Base-by-base conservation (phyloP, 2,113 vertebrate species). In the Tachysurus vachellii region DNA sequence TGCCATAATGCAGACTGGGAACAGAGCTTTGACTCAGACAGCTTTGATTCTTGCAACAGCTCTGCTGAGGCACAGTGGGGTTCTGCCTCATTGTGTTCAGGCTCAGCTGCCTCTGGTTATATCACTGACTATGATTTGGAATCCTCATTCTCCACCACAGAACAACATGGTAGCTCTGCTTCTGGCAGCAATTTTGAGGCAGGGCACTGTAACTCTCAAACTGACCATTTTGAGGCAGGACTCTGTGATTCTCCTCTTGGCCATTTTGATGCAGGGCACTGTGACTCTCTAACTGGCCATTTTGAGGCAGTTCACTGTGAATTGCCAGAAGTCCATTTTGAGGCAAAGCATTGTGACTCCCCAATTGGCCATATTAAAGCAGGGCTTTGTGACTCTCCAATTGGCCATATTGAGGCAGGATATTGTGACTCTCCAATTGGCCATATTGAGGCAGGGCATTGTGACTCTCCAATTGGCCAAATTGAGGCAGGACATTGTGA, bases 1-100 rank as follows among this genome's bases (percentile, higher is more conserved):
- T 82, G 54, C 73, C 26, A 70, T 47, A 81, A 73, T 0, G 26
- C 83, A 17, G 85, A 89, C 28, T 83, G 88, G 87, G 88, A 91
- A 11, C 10, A 28, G 28, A 88, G 79, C 83, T 90, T 86, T 0
- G 91, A 89, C 70, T 90, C 88, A 0, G 0, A 54, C 14, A 61
- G 71, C 36, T 36, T 36, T 17, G 73, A 44, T 21, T 12, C 62
- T 4, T 3, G 13, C 54, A 5, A 59, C 73, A 84, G 88, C 56
- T 62, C 73, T 1, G 31, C 80, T 0, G 62, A 81, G 36, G 83
- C 42, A 10, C 83, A 79, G 44, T 84, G 81, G 68, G 77, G 88
- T 2, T 90, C 87, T 56, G 47, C 21, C 5, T 87, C 83, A 36
- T 88, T 90, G 21, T 64, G 23, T 56, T 79, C 5, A 28, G 31